These are phyloP conservation scores for Aix galericulata DNA, from an alignment of 2,113 vertebrate species.

Conservation along the genomic window DNA sequence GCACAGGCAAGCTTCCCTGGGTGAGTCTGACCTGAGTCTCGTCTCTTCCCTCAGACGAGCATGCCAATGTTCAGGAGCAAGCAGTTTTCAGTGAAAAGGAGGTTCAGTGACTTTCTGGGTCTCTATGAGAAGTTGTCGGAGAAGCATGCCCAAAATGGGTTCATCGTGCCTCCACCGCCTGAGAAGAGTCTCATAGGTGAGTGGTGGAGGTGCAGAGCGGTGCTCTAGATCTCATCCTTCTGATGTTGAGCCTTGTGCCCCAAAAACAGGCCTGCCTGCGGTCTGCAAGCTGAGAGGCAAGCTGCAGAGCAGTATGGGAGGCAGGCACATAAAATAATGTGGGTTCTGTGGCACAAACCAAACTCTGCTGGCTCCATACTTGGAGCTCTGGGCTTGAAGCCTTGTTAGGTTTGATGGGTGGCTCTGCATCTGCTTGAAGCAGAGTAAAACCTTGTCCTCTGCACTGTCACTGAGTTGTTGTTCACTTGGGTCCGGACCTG, in stretches of 20 bases:
- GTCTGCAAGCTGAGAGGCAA: neutral
- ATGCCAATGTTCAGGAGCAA: conserved; percentile 92
- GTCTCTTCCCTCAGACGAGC: conserved; percentile 82
- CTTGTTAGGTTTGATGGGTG: neutral
- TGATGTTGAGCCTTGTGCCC: neutral
- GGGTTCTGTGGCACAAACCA: neutral
- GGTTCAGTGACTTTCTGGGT: conserved; percentile 98
- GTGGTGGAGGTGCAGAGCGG: neutral
- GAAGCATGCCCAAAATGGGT: conserved; percentile 91
- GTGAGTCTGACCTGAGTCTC: neutral
- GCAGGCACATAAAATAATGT: neutral
- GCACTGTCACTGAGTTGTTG: neutral
- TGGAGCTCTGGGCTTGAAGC: neutral
- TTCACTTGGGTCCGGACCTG: neutral
- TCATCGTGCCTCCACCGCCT: conserved; percentile 93
- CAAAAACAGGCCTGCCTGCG: neutral
- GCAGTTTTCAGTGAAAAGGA: conserved; percentile 90
- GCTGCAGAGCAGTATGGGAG: neutral
- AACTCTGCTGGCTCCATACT: neutral
- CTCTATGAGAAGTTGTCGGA: conserved; percentile 95
- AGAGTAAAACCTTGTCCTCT: neutral
- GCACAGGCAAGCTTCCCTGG: neutral
- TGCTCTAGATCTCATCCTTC: neutral
- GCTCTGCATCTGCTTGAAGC: neutral
- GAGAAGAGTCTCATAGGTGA: conserved; percentile 97